Conservation (phyloP, 2,113 vertebrate species). For the Petrocephalus microphthalmus region DNA sequence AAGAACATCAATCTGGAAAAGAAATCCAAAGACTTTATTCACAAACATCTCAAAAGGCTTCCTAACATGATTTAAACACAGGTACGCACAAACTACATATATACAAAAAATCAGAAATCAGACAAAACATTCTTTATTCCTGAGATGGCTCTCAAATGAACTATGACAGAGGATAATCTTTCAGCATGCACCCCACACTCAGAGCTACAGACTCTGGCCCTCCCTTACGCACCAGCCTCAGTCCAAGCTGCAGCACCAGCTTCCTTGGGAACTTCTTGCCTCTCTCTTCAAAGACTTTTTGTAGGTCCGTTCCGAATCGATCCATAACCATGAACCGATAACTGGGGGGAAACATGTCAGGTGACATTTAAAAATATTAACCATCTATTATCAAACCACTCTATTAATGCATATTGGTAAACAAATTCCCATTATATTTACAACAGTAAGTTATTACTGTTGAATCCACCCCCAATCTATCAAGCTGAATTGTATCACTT, state of each 20-base stretch:
- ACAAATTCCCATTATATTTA: not conserved
- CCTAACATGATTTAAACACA: not conserved
- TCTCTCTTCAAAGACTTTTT: slow-evolving; percentile 83
- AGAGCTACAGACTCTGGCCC: not conserved
- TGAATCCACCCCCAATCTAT: not conserved
- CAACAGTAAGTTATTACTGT: not conserved
- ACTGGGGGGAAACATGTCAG: slow-evolving; percentile 50
- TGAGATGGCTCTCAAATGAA: not conserved
- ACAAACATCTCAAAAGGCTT: not conserved
- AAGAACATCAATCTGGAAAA: slow-evolving; percentile 76
- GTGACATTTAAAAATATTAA: not conserved
- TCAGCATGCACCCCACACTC: not conserved
- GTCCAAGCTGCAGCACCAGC: slow-evolving; percentile 82
- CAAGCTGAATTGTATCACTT: not conserved
- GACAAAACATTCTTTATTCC: not conserved
- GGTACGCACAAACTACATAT: not conserved
- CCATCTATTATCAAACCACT: not conserved
- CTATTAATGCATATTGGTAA: not conserved
- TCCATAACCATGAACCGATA: slow-evolving; percentile 98
- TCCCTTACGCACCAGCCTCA: slow-evolving; percentile 76
- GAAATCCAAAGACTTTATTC: not conserved
- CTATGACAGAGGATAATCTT: not conserved
- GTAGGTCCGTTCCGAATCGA: slow-evolving; percentile 85
- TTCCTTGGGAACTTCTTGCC: slow-evolving; percentile 76
- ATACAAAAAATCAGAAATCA: too few relatives aligned